Conservation (phyloP, 1,140 invertebrate genomes). For the Zaprionus tsacasi region DNA sequence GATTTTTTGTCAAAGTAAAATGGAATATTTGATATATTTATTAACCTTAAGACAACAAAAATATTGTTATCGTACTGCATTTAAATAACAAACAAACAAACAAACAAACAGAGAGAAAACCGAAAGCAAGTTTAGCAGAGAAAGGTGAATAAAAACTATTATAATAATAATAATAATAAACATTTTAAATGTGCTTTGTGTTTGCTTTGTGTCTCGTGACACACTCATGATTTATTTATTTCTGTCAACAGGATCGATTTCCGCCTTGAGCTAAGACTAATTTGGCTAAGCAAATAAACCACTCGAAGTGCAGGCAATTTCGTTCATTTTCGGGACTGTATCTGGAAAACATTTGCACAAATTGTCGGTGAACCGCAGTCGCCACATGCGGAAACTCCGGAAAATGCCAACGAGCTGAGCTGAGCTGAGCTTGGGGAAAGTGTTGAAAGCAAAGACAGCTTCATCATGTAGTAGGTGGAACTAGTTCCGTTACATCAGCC, state of each 20-base stretch:
- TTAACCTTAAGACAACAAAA: slow-evolving; percentile 76
- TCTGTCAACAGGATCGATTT: neutral
- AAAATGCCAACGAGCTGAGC: slow-evolving; percentile 31
- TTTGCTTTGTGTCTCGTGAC: slow-evolving; percentile 7
- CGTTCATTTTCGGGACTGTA: slow-evolving; percentile 35
- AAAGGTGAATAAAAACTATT: slow-evolving; percentile 75
- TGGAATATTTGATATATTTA: slow-evolving; percentile 76
- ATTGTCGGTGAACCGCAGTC: slow-evolving; percentile 75
- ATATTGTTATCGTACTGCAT: slow-evolving; percentile 81
- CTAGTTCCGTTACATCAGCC: slow-evolving; percentile 49
- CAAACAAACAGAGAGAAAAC: slow-evolving; percentile 31
- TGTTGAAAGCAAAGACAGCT: slow-evolving; percentile 40
- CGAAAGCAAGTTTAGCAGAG: slow-evolving; percentile 50
- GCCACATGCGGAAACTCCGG: slow-evolving; percentile 72
- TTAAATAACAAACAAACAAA: slow-evolving; percentile 61
- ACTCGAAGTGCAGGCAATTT: slow-evolving; percentile 13
- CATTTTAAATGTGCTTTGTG: slow-evolving; percentile 65
- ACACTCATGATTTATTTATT: slow-evolving; percentile 1
- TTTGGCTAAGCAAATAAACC: slow-evolving; percentile 63
- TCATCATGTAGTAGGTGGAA: slow-evolving; percentile 57
- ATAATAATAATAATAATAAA: slow-evolving; percentile 68
- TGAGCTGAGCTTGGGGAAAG: neutral
- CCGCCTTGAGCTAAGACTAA: slow-evolving; percentile 58
- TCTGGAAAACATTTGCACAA: slow-evolving; percentile 74
- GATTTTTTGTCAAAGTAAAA: slow-evolving; percentile 50